Evolutionary conservation across 2,113 vertebrate genomes (phyloP).

Genomic region (Pterocles orientalis): DNA sequence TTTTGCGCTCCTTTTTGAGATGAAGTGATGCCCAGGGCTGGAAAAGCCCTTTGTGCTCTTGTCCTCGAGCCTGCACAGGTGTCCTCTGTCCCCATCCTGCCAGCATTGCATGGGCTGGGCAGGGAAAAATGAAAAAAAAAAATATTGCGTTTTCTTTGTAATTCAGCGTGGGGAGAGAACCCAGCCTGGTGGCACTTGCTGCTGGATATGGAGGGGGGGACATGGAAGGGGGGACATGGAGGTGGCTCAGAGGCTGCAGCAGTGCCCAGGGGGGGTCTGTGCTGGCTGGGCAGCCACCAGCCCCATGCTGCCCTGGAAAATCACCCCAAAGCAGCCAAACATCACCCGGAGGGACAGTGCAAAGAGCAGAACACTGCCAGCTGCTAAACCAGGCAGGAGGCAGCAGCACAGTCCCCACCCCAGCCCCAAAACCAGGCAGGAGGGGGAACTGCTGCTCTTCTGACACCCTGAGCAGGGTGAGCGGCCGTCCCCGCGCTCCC

Average conservation of each 20-base stretch:
- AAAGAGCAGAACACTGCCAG: background rate
- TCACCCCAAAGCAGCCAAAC: background rate
- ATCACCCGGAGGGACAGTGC: background rate
- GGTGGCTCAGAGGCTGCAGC: background rate
- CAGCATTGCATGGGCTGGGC: background rate
- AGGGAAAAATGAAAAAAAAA: background rate
- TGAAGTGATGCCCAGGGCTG: background rate
- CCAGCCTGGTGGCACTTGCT: background rate
- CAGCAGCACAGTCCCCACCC: accelerated
- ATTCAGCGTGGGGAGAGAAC: background rate
- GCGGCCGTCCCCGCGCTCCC: background rate
- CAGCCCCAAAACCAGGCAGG: accelerated
- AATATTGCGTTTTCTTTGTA: background rate
- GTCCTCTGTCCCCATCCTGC: accelerated
- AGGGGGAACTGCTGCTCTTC: background rate
- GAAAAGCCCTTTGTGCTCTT: background rate
- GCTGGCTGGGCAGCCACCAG: accelerated
- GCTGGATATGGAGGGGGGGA: background rate
- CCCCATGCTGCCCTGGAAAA: background rate
- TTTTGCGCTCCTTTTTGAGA: background rate
- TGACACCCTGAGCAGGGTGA: background rate
- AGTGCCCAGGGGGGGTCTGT: accelerated
- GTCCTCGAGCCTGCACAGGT: accelerated
- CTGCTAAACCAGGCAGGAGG: background rate
- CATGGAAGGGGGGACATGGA: background rate